A percentile compares a stretch with the other conserved stretches of the same genome.
These are phyloP conservation scores for Episyrphus balteatus DNA, from an alignment of 1,140 invertebrate species.

Conservation along the genomic window DNA sequence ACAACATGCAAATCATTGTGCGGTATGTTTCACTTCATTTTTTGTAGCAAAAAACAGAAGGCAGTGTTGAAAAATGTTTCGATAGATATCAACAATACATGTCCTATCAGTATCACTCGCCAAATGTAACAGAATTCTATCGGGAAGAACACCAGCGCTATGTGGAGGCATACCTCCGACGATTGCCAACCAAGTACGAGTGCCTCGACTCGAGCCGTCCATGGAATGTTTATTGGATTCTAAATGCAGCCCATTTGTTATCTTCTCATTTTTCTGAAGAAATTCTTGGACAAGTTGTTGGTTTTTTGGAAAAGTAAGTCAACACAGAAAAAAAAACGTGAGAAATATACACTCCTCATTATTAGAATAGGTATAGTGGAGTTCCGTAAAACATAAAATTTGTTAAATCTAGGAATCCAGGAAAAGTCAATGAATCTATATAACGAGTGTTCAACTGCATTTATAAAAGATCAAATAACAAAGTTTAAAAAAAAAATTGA, in stretches of 20 bases:
- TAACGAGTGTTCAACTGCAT: no score
- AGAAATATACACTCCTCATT: no score
- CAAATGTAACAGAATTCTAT: constrained; percentile 48
- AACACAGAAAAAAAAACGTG: not conserved
- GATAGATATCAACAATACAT: constrained; percentile 44
- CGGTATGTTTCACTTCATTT: constrained; percentile 5
- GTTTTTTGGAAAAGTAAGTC: constrained; percentile 48
- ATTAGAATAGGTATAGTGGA: no score
- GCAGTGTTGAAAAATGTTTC: constrained; percentile 49
- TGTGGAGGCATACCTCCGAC: constrained; percentile 55
- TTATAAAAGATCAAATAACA: no score
- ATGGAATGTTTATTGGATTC: constrained; percentile 93
- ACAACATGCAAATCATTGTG: not conserved
- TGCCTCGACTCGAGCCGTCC: constrained; percentile 86
- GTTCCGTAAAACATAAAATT: no score
- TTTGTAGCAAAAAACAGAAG: constrained; percentile 56
- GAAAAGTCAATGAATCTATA: no score
- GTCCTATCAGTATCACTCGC: constrained; percentile 38
- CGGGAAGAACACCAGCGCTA: constrained; percentile 54
- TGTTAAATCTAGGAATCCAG: no score
- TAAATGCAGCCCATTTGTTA: constrained; percentile 79
- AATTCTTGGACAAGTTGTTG: constrained; percentile 52
- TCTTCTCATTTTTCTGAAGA: constrained; percentile 56
- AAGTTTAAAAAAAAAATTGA: no score
- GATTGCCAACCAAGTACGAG: constrained; percentile 59